A percentile compares a stretch with the other conserved stretches of the same genome.
These are phyloP conservation scores for Rhizomys pruinosus DNA, from an alignment of 2,113 vertebrate genomes.

Conservation along the genomic window DNA sequence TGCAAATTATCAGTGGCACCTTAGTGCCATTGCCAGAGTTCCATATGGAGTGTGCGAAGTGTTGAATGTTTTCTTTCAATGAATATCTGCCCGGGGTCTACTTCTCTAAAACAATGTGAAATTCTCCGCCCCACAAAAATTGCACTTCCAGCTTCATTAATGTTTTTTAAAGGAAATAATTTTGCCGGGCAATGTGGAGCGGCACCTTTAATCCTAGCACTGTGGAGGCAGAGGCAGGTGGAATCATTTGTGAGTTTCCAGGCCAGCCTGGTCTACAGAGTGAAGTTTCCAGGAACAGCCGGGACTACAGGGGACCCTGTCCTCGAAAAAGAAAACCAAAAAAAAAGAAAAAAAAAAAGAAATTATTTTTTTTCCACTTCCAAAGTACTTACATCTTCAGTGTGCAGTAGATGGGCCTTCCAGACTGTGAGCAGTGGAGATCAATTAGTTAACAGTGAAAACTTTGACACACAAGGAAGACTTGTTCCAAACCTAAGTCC, in stretches of 20 bases:
- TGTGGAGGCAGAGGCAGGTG: too few species aligned
- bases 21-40: neutral
- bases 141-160: neutral
- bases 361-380: neutral
- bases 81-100: neutral
- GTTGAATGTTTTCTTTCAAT: neutral
- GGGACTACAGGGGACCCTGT: too few species aligned
- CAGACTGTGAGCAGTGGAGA: neutral
- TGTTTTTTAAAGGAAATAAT: too few species aligned
- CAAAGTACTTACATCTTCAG: neutral
- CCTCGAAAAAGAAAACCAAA: too few species aligned
- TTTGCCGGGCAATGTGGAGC: too few species aligned
- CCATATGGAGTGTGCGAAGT: neutral
- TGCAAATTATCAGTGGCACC: neutral
- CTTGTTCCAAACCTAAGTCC: neutral
- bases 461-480: neutral
- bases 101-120: slow-evolving; percentile 52
- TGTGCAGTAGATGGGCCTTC: neutral
- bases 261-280: too few species aligned
- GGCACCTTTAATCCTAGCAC: too few species aligned
- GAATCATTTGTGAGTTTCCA: too few species aligned
- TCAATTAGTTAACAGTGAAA: neutral
- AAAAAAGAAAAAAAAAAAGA: too few species aligned
- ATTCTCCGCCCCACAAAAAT: too few species aligned
- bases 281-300: too few species aligned